Base-by-base conservation (phyloP, 2,888 invertebrate genomes). In the Lithophane leautieri region DNA sequence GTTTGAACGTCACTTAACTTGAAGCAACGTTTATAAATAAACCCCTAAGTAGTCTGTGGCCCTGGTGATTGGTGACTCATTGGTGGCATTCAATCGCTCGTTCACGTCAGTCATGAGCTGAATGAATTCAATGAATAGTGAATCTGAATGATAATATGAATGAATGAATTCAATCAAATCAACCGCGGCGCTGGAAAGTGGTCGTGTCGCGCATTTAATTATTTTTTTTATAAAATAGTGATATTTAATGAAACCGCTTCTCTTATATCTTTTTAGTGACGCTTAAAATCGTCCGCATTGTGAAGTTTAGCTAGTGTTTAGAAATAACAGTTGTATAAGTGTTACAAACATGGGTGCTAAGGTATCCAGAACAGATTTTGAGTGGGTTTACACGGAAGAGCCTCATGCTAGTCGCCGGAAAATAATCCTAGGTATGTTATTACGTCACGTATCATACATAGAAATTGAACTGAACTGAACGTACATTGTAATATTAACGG, bases 371-470 rank as follows among this genome's bases (percentile, higher is more conserved):
- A 98, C 97, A 1, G 99, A 99, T 96, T 99, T 99, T 92, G 99
- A 99, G 94, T 99, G 99, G 99, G 97, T 98, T 60, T 99, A 99
- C 90, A 99, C 99, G 0, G 99, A 99, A 92, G 99, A 99, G 93
- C 99, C 99, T 16, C 99, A 99, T 94, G 99, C 99, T 11, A 98
- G 98, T 78, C 97, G 99, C 80, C 97, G 99, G 81, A 99, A 99
- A 97, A 97, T 98, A 89, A 99, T 99, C 92, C 97, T 99, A 92
- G 98, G 99, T 98, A 97, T 88, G 94, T 92, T 79, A 92, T 94
- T 92, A 93, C 92, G 92, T 94, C 94, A 94, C 89, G 44, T 86
- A 77, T 73, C 76, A 25, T 79, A 42, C 50, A 76, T 60, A 77
- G 80, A 54, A 56, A 67, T 78, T 70, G 62, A 47, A 9, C 54